Conservation (phyloP, 2,888 invertebrate genomes). For the Caenorhabditis imperialis region DNA sequence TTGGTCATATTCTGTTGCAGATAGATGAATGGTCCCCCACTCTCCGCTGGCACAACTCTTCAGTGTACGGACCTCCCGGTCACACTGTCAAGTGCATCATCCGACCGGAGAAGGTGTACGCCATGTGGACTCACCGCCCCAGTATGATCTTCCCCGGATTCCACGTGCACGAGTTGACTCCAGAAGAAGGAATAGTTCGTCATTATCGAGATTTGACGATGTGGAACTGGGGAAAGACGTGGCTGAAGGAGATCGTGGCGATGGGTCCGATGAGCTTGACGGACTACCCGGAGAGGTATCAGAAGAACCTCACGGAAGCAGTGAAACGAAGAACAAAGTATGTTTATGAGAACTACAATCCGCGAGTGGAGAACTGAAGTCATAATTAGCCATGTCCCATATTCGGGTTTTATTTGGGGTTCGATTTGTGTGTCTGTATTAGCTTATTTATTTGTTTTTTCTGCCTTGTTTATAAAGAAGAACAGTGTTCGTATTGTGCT, state of each 20-base stretch:
- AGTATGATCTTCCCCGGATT: slow-evolving; percentile 32
- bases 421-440: background rate
- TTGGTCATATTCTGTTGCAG: slow-evolving; percentile 3
- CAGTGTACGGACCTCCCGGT: slow-evolving; percentile 31
- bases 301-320: slow-evolving; percentile 24
- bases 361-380: slow-evolving; percentile 14
- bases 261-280: slow-evolving; percentile 44
- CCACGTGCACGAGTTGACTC: slow-evolving; percentile 10
- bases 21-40: slow-evolving; percentile 50
- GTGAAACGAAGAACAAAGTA: slow-evolving; percentile 44
- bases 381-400: background rate
- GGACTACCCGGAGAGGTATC: slow-evolving; percentile 36
- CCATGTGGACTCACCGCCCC: slow-evolving; percentile 48
- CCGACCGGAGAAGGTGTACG: slow-evolving; percentile 36
- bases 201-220: slow-evolving; percentile 49
- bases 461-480: too few relatives aligned
- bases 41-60: slow-evolving; percentile 47
- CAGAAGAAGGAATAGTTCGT: slow-evolving; percentile 48
- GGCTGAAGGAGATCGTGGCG: slow-evolving; percentile 40
- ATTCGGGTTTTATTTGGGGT: slow-evolving; percentile 13
- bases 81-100: slow-evolving; percentile 53
- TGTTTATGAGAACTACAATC: slow-evolving; percentile 44
- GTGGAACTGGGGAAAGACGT: slow-evolving; percentile 53
- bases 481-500: too few relatives aligned
- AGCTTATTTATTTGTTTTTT: background rate